Conservation (phyloP, 2,113 vertebrate species). For the Tyto alba region DNA sequence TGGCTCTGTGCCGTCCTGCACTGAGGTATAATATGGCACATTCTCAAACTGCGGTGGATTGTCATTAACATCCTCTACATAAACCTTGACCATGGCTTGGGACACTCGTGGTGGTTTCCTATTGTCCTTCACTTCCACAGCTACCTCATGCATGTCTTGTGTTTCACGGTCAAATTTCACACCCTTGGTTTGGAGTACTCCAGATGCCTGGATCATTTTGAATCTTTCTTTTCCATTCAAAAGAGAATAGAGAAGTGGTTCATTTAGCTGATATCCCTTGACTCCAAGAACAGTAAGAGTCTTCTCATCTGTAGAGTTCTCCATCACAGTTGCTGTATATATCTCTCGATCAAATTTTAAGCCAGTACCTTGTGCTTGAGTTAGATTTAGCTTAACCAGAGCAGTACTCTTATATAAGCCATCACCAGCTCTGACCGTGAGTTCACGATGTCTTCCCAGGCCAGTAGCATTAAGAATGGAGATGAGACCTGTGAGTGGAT, state of each 20-base stretch:
- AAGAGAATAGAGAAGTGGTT: conserved; percentile 83
- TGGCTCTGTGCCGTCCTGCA: conserved; percentile 86
- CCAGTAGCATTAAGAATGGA: conserved; percentile 73
- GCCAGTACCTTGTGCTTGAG: conserved; percentile 61
- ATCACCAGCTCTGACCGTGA: conserved; percentile 82
- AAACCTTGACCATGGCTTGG: conserved; percentile 81
- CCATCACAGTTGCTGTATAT: conserved; percentile 75
- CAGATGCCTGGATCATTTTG: conserved; percentile 79
- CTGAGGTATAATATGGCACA: conserved; percentile 82
- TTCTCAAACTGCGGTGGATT: conserved; percentile 86
- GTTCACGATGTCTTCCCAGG: conserved; percentile 70
- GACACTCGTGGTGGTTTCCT: conserved; percentile 81
- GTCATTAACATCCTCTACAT: conserved; percentile 90
- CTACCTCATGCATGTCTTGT: conserved; percentile 76
- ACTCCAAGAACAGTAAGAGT: conserved; percentile 77
- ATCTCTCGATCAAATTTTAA: conserved; percentile 77
- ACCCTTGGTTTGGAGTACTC: conserved; percentile 85
- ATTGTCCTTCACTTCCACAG: conserved; percentile 84
- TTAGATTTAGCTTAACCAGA: conserved; percentile 78
- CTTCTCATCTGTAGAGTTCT: conserved; percentile 77
- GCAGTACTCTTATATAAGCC: conserved; percentile 81
- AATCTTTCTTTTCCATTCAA: conserved; percentile 83
- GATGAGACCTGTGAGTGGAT: conserved; percentile 78
- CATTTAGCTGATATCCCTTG: conserved; percentile 82
- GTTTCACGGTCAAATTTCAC: conserved; percentile 86